Conservation (phyloP, 2,797 vertebrate species). For the Epinephelus coioides region DNA sequence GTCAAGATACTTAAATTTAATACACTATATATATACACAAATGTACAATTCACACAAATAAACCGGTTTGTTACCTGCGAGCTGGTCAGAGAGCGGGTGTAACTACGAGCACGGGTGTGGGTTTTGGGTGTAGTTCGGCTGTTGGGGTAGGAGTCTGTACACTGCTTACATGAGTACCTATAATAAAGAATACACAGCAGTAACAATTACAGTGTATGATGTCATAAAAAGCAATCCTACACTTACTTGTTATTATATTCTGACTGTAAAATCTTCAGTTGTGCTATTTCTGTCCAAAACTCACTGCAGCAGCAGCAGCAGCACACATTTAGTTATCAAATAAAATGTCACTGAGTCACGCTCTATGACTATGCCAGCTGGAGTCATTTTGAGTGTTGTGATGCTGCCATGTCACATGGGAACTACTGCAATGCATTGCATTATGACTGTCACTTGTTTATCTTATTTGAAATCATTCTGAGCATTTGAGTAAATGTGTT, state of each 20-base stretch:
- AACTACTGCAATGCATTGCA: neutral
- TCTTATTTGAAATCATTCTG: slow-evolving; percentile 7
- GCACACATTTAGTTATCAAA: slow-evolving; percentile 24
- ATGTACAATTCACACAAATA: neutral
- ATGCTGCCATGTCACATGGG: neutral
- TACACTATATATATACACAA: neutral
- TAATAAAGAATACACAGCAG: slow-evolving; percentile 34
- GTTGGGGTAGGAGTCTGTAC: slow-evolving; percentile 91
- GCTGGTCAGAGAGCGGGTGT: slow-evolving; percentile 96
- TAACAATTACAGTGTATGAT: neutral
- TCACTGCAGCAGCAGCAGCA: neutral
- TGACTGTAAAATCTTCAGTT: neutral
- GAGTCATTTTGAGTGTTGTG: neutral
- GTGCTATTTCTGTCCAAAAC: slow-evolving; percentile 30
- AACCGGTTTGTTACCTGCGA: slow-evolving; percentile 89
- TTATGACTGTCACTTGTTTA: neutral
- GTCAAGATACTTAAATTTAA: neutral
- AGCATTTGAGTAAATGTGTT: neutral
- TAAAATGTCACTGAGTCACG: slow-evolving; percentile 40
- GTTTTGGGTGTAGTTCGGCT: slow-evolving; percentile 93
- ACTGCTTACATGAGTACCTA: slow-evolving; percentile 92
- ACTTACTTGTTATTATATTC: neutral
- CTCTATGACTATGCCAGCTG: slow-evolving; percentile 16
- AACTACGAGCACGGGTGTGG: slow-evolving; percentile 93
- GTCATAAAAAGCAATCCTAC: neutral